Conservation (phyloP, 2,113 vertebrate genomes). For the Etheostoma spectabile region DNA sequence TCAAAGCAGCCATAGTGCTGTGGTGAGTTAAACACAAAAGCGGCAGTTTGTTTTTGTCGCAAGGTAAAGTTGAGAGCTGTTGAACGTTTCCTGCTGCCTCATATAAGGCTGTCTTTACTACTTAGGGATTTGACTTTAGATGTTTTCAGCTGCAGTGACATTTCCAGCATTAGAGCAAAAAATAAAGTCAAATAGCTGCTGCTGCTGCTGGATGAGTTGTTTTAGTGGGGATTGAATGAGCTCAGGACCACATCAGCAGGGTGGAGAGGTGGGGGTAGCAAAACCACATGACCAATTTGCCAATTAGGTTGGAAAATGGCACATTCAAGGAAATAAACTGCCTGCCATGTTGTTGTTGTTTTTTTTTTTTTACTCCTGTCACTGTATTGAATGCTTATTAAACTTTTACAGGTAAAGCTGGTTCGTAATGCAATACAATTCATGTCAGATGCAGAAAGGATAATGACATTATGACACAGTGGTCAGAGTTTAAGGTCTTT, state of each 20-base stretch:
- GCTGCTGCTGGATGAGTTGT: slow-evolving; percentile 51
- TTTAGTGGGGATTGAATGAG: slow-evolving; percentile 41
- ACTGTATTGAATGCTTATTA: slow-evolving; percentile 48
- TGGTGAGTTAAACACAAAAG: not conserved
- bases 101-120: slow-evolving; percentile 33
- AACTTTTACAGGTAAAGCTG: slow-evolving; percentile 47
- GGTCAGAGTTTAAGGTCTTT: not conserved
- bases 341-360: not conserved
- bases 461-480: not conserved
- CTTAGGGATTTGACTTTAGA: slow-evolving; percentile 33
- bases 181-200: slow-evolving; percentile 65
- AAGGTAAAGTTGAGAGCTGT: slow-evolving; percentile 7
- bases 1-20: not conserved
- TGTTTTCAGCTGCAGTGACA: slow-evolving; percentile 39
- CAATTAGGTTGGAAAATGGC: slow-evolving; percentile 76
- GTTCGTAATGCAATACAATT: slow-evolving; percentile 36
- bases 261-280: slow-evolving; percentile 10
- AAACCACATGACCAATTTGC: slow-evolving; percentile 59
- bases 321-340: slow-evolving; percentile 27
- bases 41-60: slow-evolving; percentile 1
- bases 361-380: slow-evolving; percentile 19
- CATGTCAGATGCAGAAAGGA: slow-evolving; percentile 11
- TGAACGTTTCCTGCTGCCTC: slow-evolving; percentile 13
- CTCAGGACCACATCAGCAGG: slow-evolving; percentile 35
- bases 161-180: slow-evolving; percentile 32